phyloP scores from a whole-genome alignment of 2,888 invertebrate species.

The Baronia brevicornis region DNA sequence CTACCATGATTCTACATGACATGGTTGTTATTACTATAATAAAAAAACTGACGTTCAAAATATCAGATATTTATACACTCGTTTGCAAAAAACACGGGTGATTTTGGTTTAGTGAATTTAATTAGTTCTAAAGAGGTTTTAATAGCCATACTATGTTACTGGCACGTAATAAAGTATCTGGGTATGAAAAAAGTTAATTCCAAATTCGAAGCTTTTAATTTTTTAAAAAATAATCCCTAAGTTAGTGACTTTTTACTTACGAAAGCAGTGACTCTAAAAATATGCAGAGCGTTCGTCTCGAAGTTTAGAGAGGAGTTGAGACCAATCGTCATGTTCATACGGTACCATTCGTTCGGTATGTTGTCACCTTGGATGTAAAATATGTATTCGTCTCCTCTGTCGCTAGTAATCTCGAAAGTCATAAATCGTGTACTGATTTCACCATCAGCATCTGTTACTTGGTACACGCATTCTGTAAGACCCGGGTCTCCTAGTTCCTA shows the following conservation, averaged over 20 bases:
- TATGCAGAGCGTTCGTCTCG: constrained; percentile 67
- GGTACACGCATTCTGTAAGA: constrained; percentile 48
- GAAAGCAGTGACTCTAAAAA: constrained; percentile 68
- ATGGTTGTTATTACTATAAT: no score
- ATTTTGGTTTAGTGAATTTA: no score
- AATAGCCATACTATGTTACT: no score
- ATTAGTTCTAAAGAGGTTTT: no score
- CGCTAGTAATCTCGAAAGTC: constrained; percentile 49
- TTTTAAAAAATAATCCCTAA: constrained; percentile 2
- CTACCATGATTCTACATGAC: no score
- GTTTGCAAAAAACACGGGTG: no score
- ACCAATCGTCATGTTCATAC: constrained; percentile 49
- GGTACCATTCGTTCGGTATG: constrained; percentile 33
- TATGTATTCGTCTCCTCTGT: constrained; percentile 43
- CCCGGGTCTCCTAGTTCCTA: constrained; percentile 58
- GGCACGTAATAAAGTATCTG: no score
- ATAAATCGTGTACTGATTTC: constrained; percentile 58
- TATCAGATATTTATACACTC: no score
- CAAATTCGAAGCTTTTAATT: no score
- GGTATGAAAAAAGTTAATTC: no score
- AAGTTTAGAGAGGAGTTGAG: constrained; percentile 48
- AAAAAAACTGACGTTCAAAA: no score
- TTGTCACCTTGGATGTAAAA: constrained; percentile 48
- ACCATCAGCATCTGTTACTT: constrained; percentile 57
- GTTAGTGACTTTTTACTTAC: constrained; percentile 67